Evolutionary conservation across 64 coral and sea anemone species (phyloP), one percentile per base, ranked within the genome.

Genomic region (Trachythela sp.): DNA sequence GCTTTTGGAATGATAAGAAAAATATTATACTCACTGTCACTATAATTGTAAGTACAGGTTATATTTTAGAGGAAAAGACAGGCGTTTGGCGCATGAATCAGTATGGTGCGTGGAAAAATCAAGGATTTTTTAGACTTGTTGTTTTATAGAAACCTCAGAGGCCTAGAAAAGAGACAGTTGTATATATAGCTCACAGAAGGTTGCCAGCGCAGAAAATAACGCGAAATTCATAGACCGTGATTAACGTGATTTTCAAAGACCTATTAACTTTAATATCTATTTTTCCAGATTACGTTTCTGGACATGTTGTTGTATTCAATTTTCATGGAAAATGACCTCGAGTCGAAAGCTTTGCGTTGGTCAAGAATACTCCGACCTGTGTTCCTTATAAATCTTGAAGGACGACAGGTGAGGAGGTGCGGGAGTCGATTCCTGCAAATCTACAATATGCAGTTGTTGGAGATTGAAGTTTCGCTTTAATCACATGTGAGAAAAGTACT

Each of bases 1-100:
- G 94, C 40, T 99, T 99, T 84, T 99, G 96, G 96, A 89, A 77
- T 43, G 96, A 99, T 39, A 99, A 95, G 77, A 99, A 99, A 77
- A 99, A 99, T 49, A 43, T 91, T 0, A 93, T 99, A 36, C 85
- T 99, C 83, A 85, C 93, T 39, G 67, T 88, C 11, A 91, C 94
- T 22, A 95, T 99, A 89, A 93, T 94, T 89, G 95, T 98, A 90
- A 89, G 95, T 60, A 38, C 70, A 72, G 29, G 2, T 2, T 27
- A 72, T n/a, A n/a, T n/a, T n/a, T n/a, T n/a, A n/a, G n/a, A n/a
- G n/a, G n/a, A n/a, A n/a, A n/a, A n/a, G n/a, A n/a, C n/a, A n/a
- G n/a, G n/a, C n/a, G n/a, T n/a, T n/a, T n/a, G n/a, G n/a, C n/a
- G n/a, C n/a, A n/a, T n/a, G n/a, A n/a, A n/a, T n/a, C n/a, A n/a